Base-by-base conservation (phyloP, 2,797 vertebrate genomes). In the Epinephelus coioides region DNA sequence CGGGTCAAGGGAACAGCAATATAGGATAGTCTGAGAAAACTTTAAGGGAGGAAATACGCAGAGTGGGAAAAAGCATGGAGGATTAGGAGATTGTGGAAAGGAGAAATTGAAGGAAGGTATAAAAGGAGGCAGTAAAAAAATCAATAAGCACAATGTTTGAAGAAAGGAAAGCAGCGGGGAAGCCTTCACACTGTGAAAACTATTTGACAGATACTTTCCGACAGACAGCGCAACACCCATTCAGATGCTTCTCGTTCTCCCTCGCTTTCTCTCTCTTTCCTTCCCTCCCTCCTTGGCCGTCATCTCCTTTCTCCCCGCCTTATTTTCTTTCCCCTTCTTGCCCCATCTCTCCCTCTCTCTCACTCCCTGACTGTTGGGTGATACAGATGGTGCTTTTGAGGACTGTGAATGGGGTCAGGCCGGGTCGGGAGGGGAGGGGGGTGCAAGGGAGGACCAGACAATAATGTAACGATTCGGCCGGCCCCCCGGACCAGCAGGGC, bases 311-410 rank as follows among this genome's bases (percentile, higher is more conserved):
- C 91, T 87, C 87, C 76, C 85, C 72, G 83, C 87, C 91, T 90
- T 89, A 86, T 89, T 90, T 81, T 91, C 91, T 87, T 88, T 89
- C 86, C 88, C 87, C 83, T 89, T 86, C 89, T 84, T 81, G 76
- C 88, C 86, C 89, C 84, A 44, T 92, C 81, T 73, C 89, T 87
- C 86, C 78, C 79, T 86, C 87, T 91, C 85, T 73, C 91, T 88
- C 86, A 82, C 90, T 93, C 89, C 76, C 92, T 94, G 93, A 95
- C 94, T 95, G 95, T 95, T 95, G 94, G 95, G 89, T 95, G 93
- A 94, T 96, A 95, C 95, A 96, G 96, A 96, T 96, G 95, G 96
- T 91, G 94, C 94, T 94, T 95, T 95, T 95, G 93, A 96, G 94
- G 81, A 82, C 91, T 90, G 91, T 94, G 94, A 95, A 95, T 94